Percentiles rank a stretch among this genome's conserved stretches.
phyloP scores from a whole-genome alignment of 2,797 vertebrate species.

The Zalophus californianus region DNA sequence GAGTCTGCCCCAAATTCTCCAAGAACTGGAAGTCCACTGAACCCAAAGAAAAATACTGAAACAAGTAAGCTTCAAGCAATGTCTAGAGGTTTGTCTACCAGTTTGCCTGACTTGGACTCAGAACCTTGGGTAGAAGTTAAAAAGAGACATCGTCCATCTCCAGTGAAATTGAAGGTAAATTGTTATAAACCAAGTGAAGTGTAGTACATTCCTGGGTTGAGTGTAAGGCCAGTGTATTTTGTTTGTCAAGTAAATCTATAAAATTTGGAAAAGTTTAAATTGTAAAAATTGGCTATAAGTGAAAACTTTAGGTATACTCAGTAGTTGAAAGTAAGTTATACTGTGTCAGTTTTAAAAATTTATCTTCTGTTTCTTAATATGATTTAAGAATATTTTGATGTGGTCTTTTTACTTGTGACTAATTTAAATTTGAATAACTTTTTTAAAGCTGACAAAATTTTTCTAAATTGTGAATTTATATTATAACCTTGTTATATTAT shows the following conservation, averaged over 20 bases:
- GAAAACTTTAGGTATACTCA: neutral
- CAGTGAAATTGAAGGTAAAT: slow-evolving; percentile 91
- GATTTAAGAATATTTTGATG: neutral
- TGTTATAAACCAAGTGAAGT: neutral
- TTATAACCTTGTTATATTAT: neutral
- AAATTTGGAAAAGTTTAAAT: slow-evolving; percentile 29
- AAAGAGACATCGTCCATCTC: slow-evolving; percentile 90
- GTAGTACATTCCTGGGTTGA: neutral
- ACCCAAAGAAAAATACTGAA: slow-evolving; percentile 84
- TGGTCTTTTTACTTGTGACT: slow-evolving; percentile 16
- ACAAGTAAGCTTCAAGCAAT: slow-evolving; percentile 84
- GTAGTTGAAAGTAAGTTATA: neutral
- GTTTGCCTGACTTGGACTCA: slow-evolving; percentile 91
- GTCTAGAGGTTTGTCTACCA: slow-evolving; percentile 87
- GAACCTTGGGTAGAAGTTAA: slow-evolving; percentile 95
- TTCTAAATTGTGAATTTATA: neutral
- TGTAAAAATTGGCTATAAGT: neutral
- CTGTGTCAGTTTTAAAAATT: neutral
- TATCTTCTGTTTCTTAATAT: slow-evolving; percentile 25
- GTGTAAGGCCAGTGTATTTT: neutral
- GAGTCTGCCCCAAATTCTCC: slow-evolving; percentile 90
- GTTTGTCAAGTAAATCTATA: neutral
- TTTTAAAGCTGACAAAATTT: neutral
- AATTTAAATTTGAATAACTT: slow-evolving; percentile 39
- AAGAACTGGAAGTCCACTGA: slow-evolving; percentile 84